Evolutionary conservation across 2,113 vertebrate genomes (phyloP).

Genomic region (Meleagris gallopavo): DNA sequence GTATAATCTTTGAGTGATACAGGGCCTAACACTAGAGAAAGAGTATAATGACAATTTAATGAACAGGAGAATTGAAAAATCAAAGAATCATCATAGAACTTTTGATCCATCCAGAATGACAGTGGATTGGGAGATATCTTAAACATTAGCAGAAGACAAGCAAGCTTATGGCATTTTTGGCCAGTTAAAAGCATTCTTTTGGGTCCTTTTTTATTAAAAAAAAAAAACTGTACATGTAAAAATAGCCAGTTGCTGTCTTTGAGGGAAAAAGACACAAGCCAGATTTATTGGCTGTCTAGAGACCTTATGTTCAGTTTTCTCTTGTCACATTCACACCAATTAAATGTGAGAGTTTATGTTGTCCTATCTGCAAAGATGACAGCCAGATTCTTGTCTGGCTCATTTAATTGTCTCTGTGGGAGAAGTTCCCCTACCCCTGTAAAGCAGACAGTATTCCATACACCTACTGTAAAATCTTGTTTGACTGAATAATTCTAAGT

Average conservation of each 20-base stretch:
- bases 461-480: neutral
- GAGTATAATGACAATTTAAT: neutral
- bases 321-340: slow-evolving; percentile 68
- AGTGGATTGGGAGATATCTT: neutral
- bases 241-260: slow-evolving; percentile 46
- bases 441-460: slow-evolving; percentile 15
- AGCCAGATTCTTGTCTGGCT: slow-evolving; percentile 57
- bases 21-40: neutral
- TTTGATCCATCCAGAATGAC: neutral
- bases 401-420: slow-evolving; percentile 60
- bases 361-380: slow-evolving; percentile 66
- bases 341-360: slow-evolving; percentile 72
- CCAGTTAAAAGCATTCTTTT: neutral
- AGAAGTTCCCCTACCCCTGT: neutral
- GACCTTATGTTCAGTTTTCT: slow-evolving; percentile 71
- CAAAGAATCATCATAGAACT: neutral
- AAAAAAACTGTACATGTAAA: neutral
- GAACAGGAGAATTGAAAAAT: neutral
- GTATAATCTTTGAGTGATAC: neutral
- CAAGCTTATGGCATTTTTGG: neutral
- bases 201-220: neutral
- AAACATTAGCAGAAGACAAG: neutral
- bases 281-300: slow-evolving; percentile 67
- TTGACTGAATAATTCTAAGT: neutral
- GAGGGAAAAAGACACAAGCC: slow-evolving; percentile 51